A percentile compares a stretch with the other conserved stretches of the same genome.
phyloP scores from a whole-genome alignment of 2,888 invertebrate genomes.

The Callosobruchus maculatus region DNA sequence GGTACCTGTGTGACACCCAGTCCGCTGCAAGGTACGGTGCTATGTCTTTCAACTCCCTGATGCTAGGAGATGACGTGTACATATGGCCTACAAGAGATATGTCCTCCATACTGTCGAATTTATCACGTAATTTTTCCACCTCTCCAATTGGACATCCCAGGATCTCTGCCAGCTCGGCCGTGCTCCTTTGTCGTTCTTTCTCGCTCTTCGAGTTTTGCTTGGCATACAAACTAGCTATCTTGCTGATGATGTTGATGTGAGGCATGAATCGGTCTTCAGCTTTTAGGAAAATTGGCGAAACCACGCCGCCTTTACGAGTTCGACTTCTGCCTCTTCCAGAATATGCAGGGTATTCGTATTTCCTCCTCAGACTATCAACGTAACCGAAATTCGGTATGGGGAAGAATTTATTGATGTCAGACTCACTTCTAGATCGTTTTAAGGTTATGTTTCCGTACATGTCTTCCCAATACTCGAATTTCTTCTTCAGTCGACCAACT shows the following conservation, averaged over 20 bases:
- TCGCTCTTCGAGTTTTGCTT: constrained; percentile 37
- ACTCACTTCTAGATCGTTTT: constrained; percentile 68
- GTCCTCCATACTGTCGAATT: constrained; percentile 61
- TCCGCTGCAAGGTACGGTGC: constrained; percentile 74
- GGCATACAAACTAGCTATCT: constrained; percentile 61
- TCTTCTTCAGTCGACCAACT: constrained; percentile 71
- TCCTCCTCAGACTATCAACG: constrained; percentile 59
- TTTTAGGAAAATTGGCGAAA: constrained; percentile 64
- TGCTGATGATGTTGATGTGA: constrained; percentile 86
- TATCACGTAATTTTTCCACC: constrained; percentile 67
- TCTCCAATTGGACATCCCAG: constrained; percentile 58
- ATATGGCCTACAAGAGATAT: constrained; percentile 70
- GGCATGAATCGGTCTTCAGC: constrained; percentile 78
- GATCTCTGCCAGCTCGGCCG: constrained; percentile 43
- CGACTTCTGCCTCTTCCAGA: constrained; percentile 52
- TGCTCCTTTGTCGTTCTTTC: constrained; percentile 30
- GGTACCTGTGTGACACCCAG: constrained; percentile 79
- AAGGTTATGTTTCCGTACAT: constrained; percentile 35
- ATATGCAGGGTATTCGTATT: constrained; percentile 55
- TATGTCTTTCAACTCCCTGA: constrained; percentile 72
- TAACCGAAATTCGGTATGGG: constrained; percentile 52
- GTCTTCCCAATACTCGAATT: constrained; percentile 66
- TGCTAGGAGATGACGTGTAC: constrained; percentile 77
- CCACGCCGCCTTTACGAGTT: constrained; percentile 49
- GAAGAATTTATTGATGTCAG: constrained; percentile 64